Base-by-base conservation (phyloP, 2,113 vertebrate species). In the Diadophis punctatus region DNA sequence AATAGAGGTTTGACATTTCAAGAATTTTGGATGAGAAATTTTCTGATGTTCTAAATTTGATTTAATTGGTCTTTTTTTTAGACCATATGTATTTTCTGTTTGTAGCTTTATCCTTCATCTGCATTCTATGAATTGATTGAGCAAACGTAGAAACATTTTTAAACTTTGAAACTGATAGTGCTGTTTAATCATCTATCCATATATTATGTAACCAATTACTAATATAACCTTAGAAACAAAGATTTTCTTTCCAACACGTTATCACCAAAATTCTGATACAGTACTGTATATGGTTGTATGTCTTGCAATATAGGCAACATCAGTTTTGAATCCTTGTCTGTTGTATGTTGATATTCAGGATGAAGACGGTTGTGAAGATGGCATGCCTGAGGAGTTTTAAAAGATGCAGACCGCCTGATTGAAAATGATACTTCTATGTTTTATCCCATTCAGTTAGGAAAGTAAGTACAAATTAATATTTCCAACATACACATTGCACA, bases 331-430 rank as follows among this genome's bases (percentile, higher is more conserved):
- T 94, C 51, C 86, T 22, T 94, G 25, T 96, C 4, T 90, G 96
- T 97, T 96, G 46, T 96, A 3, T 90, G 96, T 97, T 96, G 49
- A 68, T 74, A 92, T 89, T 25, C 87, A 97, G 98, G 96, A 98
- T 98, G 98, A 98, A 98, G 97, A 97, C 96, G 95, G 95, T 97
- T 96, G 96, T 97, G 93, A 98, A 98, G 95, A 98, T 98, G 98
- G 97, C 97, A 96, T 98, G 96, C 97, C 97, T 97, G 96, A 97
- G 97, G 96, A 97, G 97, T 94, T 98, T 97, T 97, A 98, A 98
- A 97, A 97, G 97, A 90, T 98, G 98, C 96, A 97, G 98, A 96
- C 98, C 98, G 96, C 98, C 98, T 94, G 98, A 98, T 51, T 98
- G 98, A 98, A 94, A 94, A 51, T n/a, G 52, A 93, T n/a, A 93